phyloP scores from a whole-genome alignment of 2,888 invertebrate species.

The Drosophila imparisetae region DNA sequence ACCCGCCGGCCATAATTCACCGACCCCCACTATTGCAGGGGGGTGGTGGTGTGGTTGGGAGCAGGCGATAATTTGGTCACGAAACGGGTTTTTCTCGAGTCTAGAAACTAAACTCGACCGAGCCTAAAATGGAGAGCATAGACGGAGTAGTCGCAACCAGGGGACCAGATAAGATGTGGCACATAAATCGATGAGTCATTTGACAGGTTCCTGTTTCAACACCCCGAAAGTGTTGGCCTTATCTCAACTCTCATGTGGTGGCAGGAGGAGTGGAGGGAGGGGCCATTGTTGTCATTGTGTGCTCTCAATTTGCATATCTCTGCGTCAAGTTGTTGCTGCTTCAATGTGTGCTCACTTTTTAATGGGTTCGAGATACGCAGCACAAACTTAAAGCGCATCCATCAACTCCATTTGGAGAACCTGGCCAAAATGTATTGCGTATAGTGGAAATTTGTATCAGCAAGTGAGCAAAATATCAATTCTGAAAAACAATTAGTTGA shows the following conservation, averaged over 20 bases:
- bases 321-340: conserved; percentile 14
- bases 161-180: conserved; percentile 42
- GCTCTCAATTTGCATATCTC: conserved; percentile 45
- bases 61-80: conserved; percentile 49
- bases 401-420: not conserved
- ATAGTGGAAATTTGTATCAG: conserved; percentile 24
- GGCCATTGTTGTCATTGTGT: conserved; percentile 16
- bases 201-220: conserved; percentile 51
- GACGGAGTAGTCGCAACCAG: conserved; percentile 24
- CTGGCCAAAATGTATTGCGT: conserved; percentile 31
- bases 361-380: conserved; percentile 20
- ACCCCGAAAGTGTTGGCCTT: conserved; percentile 41
- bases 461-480: not conserved
- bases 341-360: conserved; percentile 15
- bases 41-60: not conserved
- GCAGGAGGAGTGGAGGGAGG: too few species aligned
- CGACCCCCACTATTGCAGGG: not conserved
- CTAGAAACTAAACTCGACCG: not conserved
- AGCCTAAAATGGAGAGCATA: conserved; percentile 29
- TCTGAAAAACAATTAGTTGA: not conserved
- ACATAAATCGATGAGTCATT: conserved; percentile 65
- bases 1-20: conserved; percentile 59
- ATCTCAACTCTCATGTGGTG: conserved; percentile 23
- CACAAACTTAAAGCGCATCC: conserved; percentile 3
- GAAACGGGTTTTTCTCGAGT: conserved; percentile 46